Conservation (phyloP, 2,888 invertebrate species). For the Linyphia triangularis region DNA sequence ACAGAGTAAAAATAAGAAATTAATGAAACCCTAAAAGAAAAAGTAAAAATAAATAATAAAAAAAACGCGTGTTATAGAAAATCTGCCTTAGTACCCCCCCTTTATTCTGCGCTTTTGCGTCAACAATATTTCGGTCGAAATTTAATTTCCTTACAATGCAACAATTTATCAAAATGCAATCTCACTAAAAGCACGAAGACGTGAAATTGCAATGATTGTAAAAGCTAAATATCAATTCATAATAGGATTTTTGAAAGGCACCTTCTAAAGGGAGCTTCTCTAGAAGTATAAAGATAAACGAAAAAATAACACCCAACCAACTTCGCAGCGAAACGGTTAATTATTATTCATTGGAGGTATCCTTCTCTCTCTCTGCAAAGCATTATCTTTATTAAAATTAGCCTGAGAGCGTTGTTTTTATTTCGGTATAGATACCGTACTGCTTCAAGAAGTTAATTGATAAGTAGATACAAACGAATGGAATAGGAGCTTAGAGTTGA, state of each 20-base stretch:
- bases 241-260: constrained; percentile 62
- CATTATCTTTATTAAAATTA: constrained; percentile 72
- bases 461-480: neutral
- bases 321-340: constrained; percentile 48
- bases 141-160: constrained; percentile 63
- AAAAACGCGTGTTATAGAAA: constrained; percentile 18
- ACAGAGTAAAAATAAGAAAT: constrained; percentile 58
- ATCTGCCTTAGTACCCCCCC: constrained; percentile 45
- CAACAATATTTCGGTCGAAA: constrained; percentile 65
- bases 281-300: constrained; percentile 4
- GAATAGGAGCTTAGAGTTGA: neutral
- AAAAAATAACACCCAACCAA: neutral
- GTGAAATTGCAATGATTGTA: constrained; percentile 56
- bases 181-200: constrained; percentile 64
- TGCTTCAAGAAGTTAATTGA: constrained; percentile 36
- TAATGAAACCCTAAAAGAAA: constrained; percentile 53
- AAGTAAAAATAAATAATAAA: neutral
- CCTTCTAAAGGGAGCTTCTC: constrained; percentile 21
- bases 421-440: too few species aligned
- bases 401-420: constrained; percentile 32
- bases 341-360: constrained; percentile 47
- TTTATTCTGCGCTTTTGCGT: constrained; percentile 43
- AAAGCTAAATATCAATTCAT: constrained; percentile 70
- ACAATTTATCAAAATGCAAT: constrained; percentile 72
- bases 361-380: neutral